These are phyloP conservation scores for Argyresthia goedartella DNA, from an alignment of 2,888 invertebrate species.

Conservation along the genomic window DNA sequence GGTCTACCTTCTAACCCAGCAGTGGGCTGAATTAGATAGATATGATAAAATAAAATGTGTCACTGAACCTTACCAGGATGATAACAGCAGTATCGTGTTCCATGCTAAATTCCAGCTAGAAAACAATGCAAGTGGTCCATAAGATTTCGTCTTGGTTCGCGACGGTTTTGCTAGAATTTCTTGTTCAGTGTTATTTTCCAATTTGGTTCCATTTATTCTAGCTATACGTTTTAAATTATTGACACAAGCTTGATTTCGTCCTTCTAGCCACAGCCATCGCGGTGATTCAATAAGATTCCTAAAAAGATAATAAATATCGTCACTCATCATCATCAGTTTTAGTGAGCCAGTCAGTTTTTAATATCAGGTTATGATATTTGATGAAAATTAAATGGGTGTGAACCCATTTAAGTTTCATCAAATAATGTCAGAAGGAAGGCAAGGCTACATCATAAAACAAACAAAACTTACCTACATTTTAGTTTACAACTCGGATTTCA, in stretches of 20 bases:
- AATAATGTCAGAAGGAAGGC: no score
- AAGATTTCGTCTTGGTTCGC: conserved; percentile 37
- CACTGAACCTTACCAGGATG: conserved; percentile 57
- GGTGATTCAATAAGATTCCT: conserved; percentile 76
- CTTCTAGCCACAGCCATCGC: conserved; percentile 72
- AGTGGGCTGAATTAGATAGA: neutral
- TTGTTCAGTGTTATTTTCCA: conserved; percentile 47
- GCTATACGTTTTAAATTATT: conserved; percentile 66
- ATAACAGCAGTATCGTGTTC: conserved; percentile 64
- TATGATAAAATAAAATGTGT: neutral
- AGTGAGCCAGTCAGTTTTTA: no score
- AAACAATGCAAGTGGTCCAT: conserved; percentile 70
- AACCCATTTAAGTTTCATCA: no score
- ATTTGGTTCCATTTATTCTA: conserved; percentile 55
- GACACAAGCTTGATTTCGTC: conserved; percentile 55
- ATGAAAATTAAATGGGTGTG: no score
- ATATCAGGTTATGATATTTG: no score
- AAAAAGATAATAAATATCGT: conserved; percentile 10
- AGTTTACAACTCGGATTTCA: no score
- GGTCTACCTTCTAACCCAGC: no score
- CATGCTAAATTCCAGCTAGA: conserved; percentile 64
- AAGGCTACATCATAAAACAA: no score
- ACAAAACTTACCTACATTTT: no score
- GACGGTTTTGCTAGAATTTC: conserved; percentile 24
- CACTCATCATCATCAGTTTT: no score